Evolutionary conservation across 2,888 invertebrate genomes (phyloP), one percentile per base, ranked within the genome.

Genomic region (Drosophila demipolita): DNA sequence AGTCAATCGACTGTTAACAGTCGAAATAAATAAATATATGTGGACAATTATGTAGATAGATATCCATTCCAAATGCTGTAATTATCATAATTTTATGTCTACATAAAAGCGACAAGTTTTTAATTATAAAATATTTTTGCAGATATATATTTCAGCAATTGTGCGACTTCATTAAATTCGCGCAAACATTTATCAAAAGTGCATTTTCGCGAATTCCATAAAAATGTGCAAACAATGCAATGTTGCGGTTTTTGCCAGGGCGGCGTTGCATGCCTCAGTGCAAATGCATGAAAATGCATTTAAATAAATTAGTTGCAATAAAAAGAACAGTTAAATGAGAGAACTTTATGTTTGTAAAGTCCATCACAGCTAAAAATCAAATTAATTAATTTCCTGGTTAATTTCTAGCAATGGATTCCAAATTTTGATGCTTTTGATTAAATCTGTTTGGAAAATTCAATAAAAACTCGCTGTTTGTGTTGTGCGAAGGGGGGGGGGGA

Each of bases 111-210:
- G 20, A 45, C 15, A 8, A 23, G n/a, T n/a, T 40, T 45, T 66
- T 72, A 77, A 81, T 77, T 71, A 40, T 58, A 54, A 54, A 61
- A 75, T 75, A 45, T 49, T 64, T 40, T 40, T 40, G 38, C 60
- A 49, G 38, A 40, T 40, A 58, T 68, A 75, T 82, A 88, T 86
- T 71, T 86, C 62, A 75, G 67, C 75, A 89, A 87, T 82, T 89
- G 75, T 80, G 80, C 82, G 73, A 90, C 86, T 89, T 90, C 78
- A 87, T 90, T 87, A 80, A 89, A 70, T 87, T 75, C 49, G n/a
- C 58, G 55, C 90, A 82, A 90, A 60, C 67, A 67, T 67, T 40
- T 78, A 82, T 90, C 89, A 87, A 62, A 72, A 60, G 48, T 61
- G 59, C 69, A 64, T 81, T 87, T 82, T 74, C 73, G 40, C 40